These are phyloP conservation scores for Phalacrocorax carbo DNA, from an alignment of 2,113 vertebrate species.

Conservation along the genomic window DNA sequence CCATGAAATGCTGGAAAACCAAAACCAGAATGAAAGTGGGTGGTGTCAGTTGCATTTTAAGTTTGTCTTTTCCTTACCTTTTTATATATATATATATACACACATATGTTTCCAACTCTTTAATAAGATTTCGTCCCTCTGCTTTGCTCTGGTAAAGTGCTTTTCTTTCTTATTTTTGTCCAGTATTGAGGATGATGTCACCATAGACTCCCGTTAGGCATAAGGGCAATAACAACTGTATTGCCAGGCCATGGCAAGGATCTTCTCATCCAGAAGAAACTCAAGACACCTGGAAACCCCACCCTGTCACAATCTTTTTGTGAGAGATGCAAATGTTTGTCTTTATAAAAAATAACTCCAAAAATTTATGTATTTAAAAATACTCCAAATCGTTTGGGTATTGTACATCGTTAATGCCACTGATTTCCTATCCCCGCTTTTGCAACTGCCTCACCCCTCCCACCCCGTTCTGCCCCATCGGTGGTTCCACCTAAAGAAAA, in stretches of 20 bases:
- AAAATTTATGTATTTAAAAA: too few species aligned
- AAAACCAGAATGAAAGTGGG: not conserved
- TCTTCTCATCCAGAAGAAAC: not conserved
- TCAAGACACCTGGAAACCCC: not conserved
- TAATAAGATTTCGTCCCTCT: not conserved
- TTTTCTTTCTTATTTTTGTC: not conserved
- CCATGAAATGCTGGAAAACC: not conserved
- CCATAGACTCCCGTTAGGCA: not conserved
- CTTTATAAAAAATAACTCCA: not conserved
- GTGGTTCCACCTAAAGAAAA: not conserved
- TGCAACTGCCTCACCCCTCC: too few species aligned
- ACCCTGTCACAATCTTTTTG: not conserved
- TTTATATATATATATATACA: not conserved
- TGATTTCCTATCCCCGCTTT: not conserved
- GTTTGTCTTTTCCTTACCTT: not conserved
- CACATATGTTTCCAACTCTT: not conserved
- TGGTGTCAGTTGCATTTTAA: not conserved
- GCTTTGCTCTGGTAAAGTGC: not conserved
- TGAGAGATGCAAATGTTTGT: not conserved
- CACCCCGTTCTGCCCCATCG: not conserved
- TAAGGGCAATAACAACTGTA: not conserved
- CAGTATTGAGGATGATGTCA: not conserved
- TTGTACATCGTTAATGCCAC: accelerated
- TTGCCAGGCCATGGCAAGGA: not conserved
- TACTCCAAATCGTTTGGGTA: not conserved